A percentile compares a stretch with the other conserved stretches of the same genome.
phyloP scores from a whole-genome alignment of 2,888 invertebrate genomes.

The Dichetophora obliterata region DNA sequence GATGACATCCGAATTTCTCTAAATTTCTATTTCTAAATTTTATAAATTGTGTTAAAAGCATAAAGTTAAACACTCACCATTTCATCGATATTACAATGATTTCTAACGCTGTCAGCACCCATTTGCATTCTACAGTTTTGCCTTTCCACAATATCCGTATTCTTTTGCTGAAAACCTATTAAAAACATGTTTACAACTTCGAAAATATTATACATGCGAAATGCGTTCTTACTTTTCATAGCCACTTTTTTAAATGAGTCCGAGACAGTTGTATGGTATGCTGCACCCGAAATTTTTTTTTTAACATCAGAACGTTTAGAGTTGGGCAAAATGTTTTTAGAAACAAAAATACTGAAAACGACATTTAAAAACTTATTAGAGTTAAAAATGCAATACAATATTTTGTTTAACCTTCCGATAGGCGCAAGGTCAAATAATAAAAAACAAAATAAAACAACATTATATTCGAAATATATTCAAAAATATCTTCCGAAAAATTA shows the following conservation, averaged over 20 bases:
- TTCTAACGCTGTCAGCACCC: slow-evolving; percentile 42
- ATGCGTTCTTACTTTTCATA: slow-evolving; percentile 62
- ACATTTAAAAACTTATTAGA: slow-evolving; percentile 35
- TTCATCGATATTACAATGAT: slow-evolving; percentile 19
- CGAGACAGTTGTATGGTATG: no score
- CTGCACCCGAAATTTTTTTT: slow-evolving; percentile 45
- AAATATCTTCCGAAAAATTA: no score
- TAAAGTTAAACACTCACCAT: slow-evolving; percentile 16
- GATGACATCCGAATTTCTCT: no score
- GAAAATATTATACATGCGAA: slow-evolving; percentile 77
- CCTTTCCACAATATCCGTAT: slow-evolving; percentile 80
- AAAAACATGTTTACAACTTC: slow-evolving; percentile 86
- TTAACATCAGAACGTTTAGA: slow-evolving; percentile 46
- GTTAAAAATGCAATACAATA: no score
- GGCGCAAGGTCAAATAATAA: no score
- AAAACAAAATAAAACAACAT: no score
- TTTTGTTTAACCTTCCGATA: no score
- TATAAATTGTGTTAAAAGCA: no score
- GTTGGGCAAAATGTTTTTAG: slow-evolving; percentile 69
- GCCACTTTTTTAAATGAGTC: no score
- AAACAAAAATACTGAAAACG: slow-evolving; percentile 59
- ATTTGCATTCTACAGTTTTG: slow-evolving; percentile 75
- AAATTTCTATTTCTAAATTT: no score
- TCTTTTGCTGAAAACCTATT: slow-evolving; percentile 82
- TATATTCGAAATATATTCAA: no score